Conservation (phyloP, 35 echinoderm and acorn worm genomes). For the Apostichopus parvimensis region DNA sequence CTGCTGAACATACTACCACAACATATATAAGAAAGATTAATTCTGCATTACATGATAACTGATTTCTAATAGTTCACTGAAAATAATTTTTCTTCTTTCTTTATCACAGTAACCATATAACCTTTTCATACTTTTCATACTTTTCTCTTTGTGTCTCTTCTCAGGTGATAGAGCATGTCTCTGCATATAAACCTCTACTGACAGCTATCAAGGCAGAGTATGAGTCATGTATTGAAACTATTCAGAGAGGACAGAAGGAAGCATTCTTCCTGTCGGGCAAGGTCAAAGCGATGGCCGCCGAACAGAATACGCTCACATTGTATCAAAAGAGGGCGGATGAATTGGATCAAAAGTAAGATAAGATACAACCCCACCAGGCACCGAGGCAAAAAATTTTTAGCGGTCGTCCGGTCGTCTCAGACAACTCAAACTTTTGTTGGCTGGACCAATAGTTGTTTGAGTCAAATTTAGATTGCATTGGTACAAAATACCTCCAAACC, state of each 20-base stretch:
- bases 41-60: no score
- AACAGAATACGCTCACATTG: conserved; percentile 86
- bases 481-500: no score
- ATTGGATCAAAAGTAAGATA: conserved; percentile 83
- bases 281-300: conserved; percentile 87
- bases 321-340: conserved; percentile 90
- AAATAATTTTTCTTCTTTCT: no score
- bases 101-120: no score
- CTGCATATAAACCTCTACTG: conserved; percentile 81
- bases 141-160: not conserved
- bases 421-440: no score
- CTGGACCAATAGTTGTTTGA: no score
- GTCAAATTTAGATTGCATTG: no score
- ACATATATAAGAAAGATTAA: no score
- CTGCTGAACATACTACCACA: no score
- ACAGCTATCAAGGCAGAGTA: conserved; percentile 91
- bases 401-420: no score
- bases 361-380: not conserved
- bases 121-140: not conserved
- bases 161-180: conserved; percentile 88
- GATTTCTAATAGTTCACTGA: no score
- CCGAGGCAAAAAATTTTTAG: no score
- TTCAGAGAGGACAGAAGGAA: conserved; percentile 90
- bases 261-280: conserved; percentile 92
- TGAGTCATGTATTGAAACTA: conserved; percentile 93